Evolutionary conservation across 2,797 vertebrate species (phyloP).

Genomic region (Muscicapa comitata): DNA sequence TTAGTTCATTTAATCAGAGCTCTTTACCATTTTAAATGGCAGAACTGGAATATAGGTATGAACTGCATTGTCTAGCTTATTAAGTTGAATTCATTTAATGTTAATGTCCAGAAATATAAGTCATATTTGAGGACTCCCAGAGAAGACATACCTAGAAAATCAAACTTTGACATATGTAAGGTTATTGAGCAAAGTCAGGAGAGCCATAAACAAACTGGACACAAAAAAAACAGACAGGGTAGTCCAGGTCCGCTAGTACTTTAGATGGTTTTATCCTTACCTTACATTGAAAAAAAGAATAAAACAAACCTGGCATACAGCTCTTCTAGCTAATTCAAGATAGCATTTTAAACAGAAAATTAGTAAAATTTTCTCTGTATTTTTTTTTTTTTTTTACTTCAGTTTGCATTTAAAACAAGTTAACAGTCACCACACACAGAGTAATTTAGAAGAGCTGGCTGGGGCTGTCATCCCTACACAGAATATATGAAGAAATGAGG

Average conservation of each 20-base stretch:
- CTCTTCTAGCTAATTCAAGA: not conserved
- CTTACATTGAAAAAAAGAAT: fast-evolving
- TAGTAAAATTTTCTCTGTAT: not conserved
- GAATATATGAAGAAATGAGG: not conserved
- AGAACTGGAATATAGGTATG: not conserved
- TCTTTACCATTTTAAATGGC: not conserved
- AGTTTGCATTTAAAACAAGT: not conserved
- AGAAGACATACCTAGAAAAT: not conserved
- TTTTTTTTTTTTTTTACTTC: not conserved
- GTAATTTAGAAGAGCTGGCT: not conserved
- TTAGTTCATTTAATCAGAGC: not conserved
- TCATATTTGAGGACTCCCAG: not conserved
- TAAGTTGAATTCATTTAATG: not conserved
- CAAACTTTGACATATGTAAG: not conserved
- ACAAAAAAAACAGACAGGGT: not conserved
- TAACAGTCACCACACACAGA: not conserved
- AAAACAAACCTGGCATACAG: not conserved
- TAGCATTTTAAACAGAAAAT: not conserved
- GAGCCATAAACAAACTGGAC: not conserved
- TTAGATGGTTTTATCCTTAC: not conserved
- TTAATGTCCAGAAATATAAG: not conserved
- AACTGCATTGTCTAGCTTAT: not conserved
- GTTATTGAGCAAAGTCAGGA: not conserved
- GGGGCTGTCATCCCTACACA: not conserved
- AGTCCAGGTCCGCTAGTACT: not conserved